These are phyloP conservation scores for Morpho helenor DNA, from an alignment of 2,888 invertebrate genomes.

Conservation along the genomic window DNA sequence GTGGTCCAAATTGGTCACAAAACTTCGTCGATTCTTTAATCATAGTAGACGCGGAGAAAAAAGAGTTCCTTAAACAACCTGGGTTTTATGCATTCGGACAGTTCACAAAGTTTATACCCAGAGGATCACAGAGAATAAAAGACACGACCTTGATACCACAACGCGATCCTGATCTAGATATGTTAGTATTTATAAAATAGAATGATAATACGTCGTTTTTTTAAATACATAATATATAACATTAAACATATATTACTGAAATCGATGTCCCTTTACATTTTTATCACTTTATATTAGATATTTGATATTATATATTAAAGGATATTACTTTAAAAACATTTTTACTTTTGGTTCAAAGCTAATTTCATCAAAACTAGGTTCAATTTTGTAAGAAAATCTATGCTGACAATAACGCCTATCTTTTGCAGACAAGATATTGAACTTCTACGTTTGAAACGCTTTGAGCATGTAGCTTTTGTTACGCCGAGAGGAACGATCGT, in stretches of 20 bases:
- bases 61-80: constrained; percentile 92
- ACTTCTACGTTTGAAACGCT: not conserved
- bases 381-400: not conserved
- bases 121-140: constrained; percentile 67
- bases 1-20: constrained; percentile 87
- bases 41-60: constrained; percentile 62
- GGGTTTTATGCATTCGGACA: constrained; percentile 91
- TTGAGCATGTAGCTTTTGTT: constrained; percentile 37
- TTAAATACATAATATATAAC: too few relatives aligned
- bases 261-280: too few relatives aligned
- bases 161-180: not conserved
- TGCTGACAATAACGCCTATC: not conserved
- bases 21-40: constrained; percentile 87
- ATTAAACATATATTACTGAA: too few relatives aligned
- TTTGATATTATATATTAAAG: too few relatives aligned
- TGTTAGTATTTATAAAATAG: constrained; percentile 5
- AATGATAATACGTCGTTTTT: too few relatives aligned
- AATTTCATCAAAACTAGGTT: too few relatives aligned
- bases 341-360: too few relatives aligned
- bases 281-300: too few relatives aligned
- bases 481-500: constrained; percentile 20
- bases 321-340: too few relatives aligned
- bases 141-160: constrained; percentile 20
- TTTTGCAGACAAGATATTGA: constrained; percentile 15
- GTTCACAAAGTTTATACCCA: constrained; percentile 83